Evolutionary conservation across 2,888 invertebrate species (phyloP), one percentile per base, ranked within the genome.

Genomic region (Smittia aterrima): DNA sequence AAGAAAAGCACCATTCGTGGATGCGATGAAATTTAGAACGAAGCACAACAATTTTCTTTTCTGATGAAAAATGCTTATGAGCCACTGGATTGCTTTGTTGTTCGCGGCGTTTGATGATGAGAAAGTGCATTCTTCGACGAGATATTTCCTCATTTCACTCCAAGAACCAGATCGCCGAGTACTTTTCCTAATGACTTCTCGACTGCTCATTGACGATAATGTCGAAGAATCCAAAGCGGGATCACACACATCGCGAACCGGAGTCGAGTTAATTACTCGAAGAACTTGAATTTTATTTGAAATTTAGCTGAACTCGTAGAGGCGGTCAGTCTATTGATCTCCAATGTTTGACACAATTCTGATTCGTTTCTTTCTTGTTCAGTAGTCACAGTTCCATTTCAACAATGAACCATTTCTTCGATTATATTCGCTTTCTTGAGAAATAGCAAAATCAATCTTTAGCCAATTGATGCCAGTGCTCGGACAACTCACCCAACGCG

Each of bases 31-130:
- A 64, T 64, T 64, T 27, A 27, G 64, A 64, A 64, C 64, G 20
- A 16, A 11, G 22, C 32, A 20, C 24, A 27, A 18, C 22, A 24
- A 27, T 53, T 53, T 16, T 41, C 18, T 54, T 70, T 53, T 47
- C 47, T 20, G 25, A 70, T 70, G 54, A 70, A 41, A 54, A 70
- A 70, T 54, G 53, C 40, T 70, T 54, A 54, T 18, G n/a, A 68
- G 22, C 47, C 41, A 41, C n/a, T 2, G 53, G 24, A 41, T 25
- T 25, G 53, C 11, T 13, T 24, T 66, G 66, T 24, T 66, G 20
- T 66, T 58, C n/a, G 22, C 22, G 18, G 22, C n/a, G 18, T 24
- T 27, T 64, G 18, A 20, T 66, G 66, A 66, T 66, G 32, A 66
- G 66, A 66, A 66, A 66, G 40, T 66, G 38, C 38, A 66, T 66